Conservation (phyloP, 2,888 invertebrate species). For the Adelognathus sp. region DNA sequence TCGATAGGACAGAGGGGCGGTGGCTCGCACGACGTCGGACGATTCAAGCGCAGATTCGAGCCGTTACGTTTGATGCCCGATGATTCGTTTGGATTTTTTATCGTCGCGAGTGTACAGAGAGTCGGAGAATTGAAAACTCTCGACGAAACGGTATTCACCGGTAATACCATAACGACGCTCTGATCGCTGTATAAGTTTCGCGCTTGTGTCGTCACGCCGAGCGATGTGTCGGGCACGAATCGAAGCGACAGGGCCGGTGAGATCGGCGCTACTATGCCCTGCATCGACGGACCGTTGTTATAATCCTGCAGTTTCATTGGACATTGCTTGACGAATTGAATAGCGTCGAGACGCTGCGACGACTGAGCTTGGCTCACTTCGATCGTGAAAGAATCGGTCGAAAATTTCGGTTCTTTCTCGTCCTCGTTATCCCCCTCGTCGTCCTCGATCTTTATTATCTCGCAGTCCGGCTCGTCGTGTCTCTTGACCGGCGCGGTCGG, state of each 20-base stretch:
- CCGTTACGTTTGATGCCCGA: background rate
- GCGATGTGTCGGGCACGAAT: background rate
- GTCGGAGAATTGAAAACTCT: background rate
- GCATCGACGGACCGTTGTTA: background rate
- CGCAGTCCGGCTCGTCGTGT: slow-evolving; percentile 4
- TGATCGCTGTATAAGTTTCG: background rate
- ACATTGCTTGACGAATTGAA: background rate
- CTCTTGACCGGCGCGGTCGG: background rate
- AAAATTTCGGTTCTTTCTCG: background rate
- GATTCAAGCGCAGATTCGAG: background rate
- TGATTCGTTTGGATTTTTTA: slow-evolving; percentile 5
- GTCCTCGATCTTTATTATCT: slow-evolving; percentile 17
- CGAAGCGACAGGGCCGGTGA: slow-evolving; percentile 14
- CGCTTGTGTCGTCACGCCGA: background rate
- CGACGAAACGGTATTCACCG: background rate
- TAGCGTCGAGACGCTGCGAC: background rate
- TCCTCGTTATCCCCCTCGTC: background rate
- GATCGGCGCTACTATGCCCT: background rate
- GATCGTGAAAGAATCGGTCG: background rate
- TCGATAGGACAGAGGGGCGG: background rate
- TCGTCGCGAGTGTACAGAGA: slow-evolving; percentile 4
- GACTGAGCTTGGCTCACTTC: slow-evolving; percentile 4
- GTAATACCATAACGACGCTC: slow-evolving; percentile 26
- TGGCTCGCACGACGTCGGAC: background rate
- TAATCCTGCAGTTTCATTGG: background rate